A percentile compares a stretch with the other conserved stretches of the same genome.
These are phyloP conservation scores for Thereva unica DNA, from an alignment of 2,888 invertebrate species.

Conservation along the genomic window DNA sequence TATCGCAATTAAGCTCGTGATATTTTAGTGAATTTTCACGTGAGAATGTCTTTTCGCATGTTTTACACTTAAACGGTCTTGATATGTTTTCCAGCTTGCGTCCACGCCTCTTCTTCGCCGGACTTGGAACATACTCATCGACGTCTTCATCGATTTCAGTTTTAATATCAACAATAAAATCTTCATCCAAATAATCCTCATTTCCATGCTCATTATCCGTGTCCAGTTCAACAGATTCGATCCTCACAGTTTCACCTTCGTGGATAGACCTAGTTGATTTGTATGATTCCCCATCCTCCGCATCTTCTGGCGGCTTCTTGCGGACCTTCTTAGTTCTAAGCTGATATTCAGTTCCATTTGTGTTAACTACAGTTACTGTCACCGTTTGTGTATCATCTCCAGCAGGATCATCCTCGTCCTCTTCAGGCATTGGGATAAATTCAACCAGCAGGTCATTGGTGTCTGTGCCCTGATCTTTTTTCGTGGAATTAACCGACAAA, in stretches of 20 bases:
- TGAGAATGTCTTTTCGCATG: slow-evolving; percentile 29
- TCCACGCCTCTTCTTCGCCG: slow-evolving; percentile 13
- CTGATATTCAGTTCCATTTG: slow-evolving; percentile 10
- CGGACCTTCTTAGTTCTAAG: slow-evolving; percentile 1
- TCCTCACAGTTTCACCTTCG: not conserved
- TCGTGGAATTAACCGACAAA: not conserved
- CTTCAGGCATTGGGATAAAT: slow-evolving; percentile 15
- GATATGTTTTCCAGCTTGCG: not conserved
- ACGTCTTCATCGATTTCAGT: not conserved
- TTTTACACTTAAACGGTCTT: slow-evolving; percentile 21
- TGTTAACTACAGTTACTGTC: slow-evolving; percentile 1
- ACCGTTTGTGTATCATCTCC: not conserved
- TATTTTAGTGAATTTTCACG: slow-evolving; percentile 3
- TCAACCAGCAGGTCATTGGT: slow-evolving; percentile 36
- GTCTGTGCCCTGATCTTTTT: slow-evolving; percentile 38
- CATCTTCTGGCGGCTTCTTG: slow-evolving; percentile 9
- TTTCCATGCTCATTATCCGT: not conserved
- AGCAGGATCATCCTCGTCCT: not conserved
- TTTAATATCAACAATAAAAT: not conserved
- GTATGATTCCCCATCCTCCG: not conserved
- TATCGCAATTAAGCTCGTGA: slow-evolving; percentile 15
- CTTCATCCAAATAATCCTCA: slow-evolving; percentile 7
- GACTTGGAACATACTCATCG: not conserved
- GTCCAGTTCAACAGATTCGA: too few species aligned
- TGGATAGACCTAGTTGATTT: not conserved